These are phyloP conservation scores for Sinelater perroti DNA, from an alignment of 2,888 invertebrate genomes.

Conservation along the genomic window DNA sequence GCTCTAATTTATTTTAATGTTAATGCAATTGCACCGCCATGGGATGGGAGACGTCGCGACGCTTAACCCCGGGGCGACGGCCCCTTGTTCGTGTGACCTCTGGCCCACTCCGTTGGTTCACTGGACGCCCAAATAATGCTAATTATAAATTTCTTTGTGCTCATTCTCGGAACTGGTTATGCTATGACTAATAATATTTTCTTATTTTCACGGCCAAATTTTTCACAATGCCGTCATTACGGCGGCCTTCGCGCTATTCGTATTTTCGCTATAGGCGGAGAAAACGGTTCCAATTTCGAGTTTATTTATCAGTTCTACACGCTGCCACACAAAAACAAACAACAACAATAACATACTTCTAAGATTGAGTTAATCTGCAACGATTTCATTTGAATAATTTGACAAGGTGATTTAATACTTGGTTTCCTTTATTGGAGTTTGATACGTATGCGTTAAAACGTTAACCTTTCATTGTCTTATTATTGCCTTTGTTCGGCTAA, in stretches of 20 bases:
- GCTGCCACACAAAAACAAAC: too few relatives aligned
- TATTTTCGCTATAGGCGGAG: neutral
- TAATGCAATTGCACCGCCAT: slow-evolving; percentile 34
- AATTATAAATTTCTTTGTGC: slow-evolving; percentile 32
- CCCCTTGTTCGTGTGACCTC: slow-evolving; percentile 24
- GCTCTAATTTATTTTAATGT: slow-evolving; percentile 25
- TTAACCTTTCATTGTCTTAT: too few relatives aligned
- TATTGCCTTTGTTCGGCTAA: too few relatives aligned
- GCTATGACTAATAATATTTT: slow-evolving; percentile 27
- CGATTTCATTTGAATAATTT: too few relatives aligned
- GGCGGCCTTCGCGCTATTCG: neutral
- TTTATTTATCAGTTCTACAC: too few relatives aligned
- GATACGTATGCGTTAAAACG: too few relatives aligned
- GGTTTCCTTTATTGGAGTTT: too few relatives aligned
- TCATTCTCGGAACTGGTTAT: slow-evolving; percentile 16
- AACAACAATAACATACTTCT: too few relatives aligned
- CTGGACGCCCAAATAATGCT: slow-evolving; percentile 20
- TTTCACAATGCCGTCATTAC: slow-evolving; percentile 6
- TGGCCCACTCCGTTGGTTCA: slow-evolving; percentile 26
- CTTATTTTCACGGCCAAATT: slow-evolving; percentile 22
- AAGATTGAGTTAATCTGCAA: too few relatives aligned
- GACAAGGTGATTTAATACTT: too few relatives aligned
- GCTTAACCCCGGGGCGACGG: slow-evolving; percentile 26
- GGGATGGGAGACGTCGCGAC: slow-evolving; percentile 31
- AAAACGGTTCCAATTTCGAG: too few relatives aligned